Percentiles rank a stretch among this genome's conserved stretches.
These are phyloP conservation scores for Asobara japonica DNA, from an alignment of 1,140 invertebrate species.

Conservation along the genomic window DNA sequence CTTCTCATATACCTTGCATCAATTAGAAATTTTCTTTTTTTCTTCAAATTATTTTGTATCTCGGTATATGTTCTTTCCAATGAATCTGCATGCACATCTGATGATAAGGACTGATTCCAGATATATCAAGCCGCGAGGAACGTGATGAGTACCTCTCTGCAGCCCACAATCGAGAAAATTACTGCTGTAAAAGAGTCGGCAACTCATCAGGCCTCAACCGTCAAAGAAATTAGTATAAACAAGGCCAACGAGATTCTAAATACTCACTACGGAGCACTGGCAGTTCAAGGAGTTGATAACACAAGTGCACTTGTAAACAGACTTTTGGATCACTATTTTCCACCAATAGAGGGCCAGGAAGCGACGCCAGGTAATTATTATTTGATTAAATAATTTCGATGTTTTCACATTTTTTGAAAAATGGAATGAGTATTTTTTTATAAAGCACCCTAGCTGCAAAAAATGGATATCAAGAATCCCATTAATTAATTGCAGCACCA, in stretches of 20 bases:
- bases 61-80: no score
- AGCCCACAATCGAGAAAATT: conserved; percentile 73
- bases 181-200: conserved; percentile 69
- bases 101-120: conserved; percentile 47
- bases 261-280: conserved; percentile 74
- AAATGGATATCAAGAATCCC: background rate
- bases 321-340: conserved; percentile 76
- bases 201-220: conserved; percentile 71
- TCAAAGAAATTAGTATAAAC: conserved; percentile 75
- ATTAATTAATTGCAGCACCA: conserved; percentile 62
- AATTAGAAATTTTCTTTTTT: background rate
- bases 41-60: background rate
- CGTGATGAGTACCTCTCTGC: conserved; percentile 71
- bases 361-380: conserved; percentile 63
- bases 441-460: background rate
- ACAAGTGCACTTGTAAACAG: conserved; percentile 74
- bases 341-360: conserved; percentile 68
- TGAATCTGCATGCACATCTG: background rate
- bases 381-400: conserved; percentile 11
- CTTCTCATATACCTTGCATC: background rate
- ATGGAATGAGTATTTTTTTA: background rate
- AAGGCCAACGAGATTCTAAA: conserved; percentile 79
- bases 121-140: conserved; percentile 77
- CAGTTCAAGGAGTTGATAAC: conserved; percentile 73
- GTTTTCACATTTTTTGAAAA: background rate